Conservation (phyloP, 2,113 vertebrate species). For the Cynocephalus volans region DNA sequence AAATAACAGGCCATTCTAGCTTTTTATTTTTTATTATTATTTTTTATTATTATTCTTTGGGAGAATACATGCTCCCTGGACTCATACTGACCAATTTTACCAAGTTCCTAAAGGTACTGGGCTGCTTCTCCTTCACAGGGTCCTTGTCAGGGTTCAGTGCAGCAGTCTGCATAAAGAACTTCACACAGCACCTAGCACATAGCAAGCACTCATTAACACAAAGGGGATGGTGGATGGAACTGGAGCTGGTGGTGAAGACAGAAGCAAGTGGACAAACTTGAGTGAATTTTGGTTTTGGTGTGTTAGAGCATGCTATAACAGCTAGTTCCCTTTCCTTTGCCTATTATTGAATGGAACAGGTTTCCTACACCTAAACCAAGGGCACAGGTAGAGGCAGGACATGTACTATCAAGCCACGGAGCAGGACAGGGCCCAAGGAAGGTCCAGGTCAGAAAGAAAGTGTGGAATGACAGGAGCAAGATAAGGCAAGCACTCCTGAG, state of each 20-base stretch:
- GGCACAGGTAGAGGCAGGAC: background rate
- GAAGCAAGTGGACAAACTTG: background rate
- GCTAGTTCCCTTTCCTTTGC: background rate
- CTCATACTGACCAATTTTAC: background rate
- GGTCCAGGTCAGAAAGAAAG: background rate
- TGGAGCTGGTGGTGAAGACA: background rate
- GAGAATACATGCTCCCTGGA: conserved; percentile 15
- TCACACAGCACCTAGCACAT: background rate
- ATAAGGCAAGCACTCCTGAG: background rate
- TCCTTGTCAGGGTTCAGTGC: background rate
- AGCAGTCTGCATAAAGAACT: background rate
- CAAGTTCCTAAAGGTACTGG: background rate
- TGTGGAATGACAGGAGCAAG: background rate
- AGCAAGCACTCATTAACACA: background rate
- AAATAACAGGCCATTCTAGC: background rate
- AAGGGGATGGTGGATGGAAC: background rate
- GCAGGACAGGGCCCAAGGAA: background rate
- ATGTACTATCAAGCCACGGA: background rate
- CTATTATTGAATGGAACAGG: background rate
- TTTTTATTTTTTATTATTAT: conserved; percentile 33
- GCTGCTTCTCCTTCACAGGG: background rate
- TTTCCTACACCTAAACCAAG: background rate
- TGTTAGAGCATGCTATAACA: background rate
- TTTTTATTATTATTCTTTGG: conserved; percentile 15
- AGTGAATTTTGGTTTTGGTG: background rate